Base-by-base conservation (phyloP, 2,888 invertebrate genomes). In the Lasius fuliginosus region DNA sequence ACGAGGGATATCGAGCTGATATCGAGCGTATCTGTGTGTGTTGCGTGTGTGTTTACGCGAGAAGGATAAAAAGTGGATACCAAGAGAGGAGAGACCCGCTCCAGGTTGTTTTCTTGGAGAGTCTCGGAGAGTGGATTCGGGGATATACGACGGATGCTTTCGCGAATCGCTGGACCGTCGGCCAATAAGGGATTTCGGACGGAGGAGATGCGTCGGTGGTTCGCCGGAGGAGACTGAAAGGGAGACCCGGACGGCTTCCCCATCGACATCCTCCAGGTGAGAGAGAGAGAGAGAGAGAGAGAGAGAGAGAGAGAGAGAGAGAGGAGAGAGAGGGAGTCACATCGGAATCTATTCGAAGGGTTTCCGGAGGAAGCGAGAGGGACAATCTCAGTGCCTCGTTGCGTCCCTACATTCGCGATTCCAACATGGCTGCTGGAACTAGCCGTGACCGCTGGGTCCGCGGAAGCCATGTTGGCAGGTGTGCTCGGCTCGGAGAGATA, bases 251-350 rank as follows among this genome's bases (percentile, higher is more conserved):
- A 79, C 84, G 83, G 40, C 73, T 73, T 68, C 85, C 49, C 64
- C 82, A 65, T 64, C 75, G 53, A 68, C 97, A 88, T 96, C 96
- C 4, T 95, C 96, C 18, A 96, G 97, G 74, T 95, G 96, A 69
- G 96, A 96, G 89, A 94, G 96, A 0, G 53, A 53, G n/a, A 23
- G 23, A 0, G 23, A 23, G 23, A 23, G 23, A 0, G 23, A 23
- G 23, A 23, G 23, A 1, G 46, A 46, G 46, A 46, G 11, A 46
- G 46, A 15, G 46, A 46, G 3, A 46, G 15, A 46, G 12, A 42
- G 42, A 42, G 42, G 42, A 42, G 42, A 12, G 18, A 46, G 15
- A 15, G 46, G 5, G 15, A 4, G 46, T 18, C 46, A 23, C 23
- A 23, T 23, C 23, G 46, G 6, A 12, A 1, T 42, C 11, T 5